Conservation (phyloP, 1,140 invertebrate species). For the Glossosoma conforme region DNA sequence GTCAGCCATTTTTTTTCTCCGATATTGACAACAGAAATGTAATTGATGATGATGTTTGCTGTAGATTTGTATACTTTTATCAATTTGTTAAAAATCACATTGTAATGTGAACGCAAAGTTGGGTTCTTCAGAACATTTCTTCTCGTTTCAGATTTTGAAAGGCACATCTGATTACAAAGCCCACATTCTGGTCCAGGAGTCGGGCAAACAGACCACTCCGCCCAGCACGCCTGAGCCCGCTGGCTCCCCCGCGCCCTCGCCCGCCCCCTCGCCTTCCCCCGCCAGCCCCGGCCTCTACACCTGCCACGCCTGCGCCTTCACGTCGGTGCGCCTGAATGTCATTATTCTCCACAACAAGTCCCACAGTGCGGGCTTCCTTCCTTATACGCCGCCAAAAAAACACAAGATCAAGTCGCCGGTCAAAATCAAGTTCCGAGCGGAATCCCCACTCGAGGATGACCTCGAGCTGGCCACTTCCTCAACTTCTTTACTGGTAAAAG, state of each 20-base stretch:
- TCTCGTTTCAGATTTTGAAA: constrained; percentile 39
- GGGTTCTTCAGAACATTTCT: neutral
- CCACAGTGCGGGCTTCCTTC: constrained; percentile 45
- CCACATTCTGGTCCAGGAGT: constrained; percentile 53
- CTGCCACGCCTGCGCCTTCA: constrained; percentile 61
- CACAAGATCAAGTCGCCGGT: constrained; percentile 35
- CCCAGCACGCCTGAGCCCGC: constrained; percentile 9
- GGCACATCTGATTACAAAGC: constrained; percentile 59
- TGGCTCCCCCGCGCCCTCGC: neutral
- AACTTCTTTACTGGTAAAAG: too few relatives aligned
- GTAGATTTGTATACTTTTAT: too few relatives aligned
- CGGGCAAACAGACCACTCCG: constrained; percentile 30
- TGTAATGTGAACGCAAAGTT: too few relatives aligned
- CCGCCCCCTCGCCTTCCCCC: constrained; percentile 6
- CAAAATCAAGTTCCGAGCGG: constrained; percentile 26
- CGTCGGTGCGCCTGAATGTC: constrained; percentile 60
- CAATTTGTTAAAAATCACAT: neutral
- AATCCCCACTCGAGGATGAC: neutral
- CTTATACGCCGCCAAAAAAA: constrained; percentile 41
- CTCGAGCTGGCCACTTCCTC: neutral
- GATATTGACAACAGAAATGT: too few relatives aligned
- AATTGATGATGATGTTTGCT: too few relatives aligned
- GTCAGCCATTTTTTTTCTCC: too few relatives aligned
- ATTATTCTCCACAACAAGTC: constrained; percentile 65
- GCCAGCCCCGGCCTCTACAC: constrained; percentile 49